Conservation (phyloP, 2,888 invertebrate species). For the Drosophila neotestacea region DNA sequence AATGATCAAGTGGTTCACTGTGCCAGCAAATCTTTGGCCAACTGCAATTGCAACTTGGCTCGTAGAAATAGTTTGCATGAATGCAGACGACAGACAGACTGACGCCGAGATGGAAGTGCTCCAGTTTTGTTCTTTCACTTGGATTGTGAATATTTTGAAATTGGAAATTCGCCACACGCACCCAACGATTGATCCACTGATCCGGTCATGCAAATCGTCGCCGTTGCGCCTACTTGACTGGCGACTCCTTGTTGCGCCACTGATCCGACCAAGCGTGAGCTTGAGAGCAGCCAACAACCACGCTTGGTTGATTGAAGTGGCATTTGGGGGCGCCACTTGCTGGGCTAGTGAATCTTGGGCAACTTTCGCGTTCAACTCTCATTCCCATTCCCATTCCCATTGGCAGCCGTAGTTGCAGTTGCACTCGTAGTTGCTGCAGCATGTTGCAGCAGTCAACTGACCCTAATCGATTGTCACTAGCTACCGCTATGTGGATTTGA, state of each 20-base stretch:
- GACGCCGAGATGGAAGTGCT: conserved; percentile 55
- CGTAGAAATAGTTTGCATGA: conserved; percentile 54
- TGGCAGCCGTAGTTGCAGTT: no score
- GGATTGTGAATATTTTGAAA: conserved; percentile 1
- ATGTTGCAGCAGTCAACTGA: conserved; percentile 39
- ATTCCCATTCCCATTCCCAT: neutral
- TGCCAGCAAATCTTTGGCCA: conserved; percentile 64
- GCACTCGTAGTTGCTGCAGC: neutral
- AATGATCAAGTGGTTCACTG: conserved; percentile 83
- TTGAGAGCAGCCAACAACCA: conserved; percentile 22
- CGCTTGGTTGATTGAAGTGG: conserved; percentile 58
- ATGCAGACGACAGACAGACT: conserved; percentile 29
- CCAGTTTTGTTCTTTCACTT: conserved; percentile 64
- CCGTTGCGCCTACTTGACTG: conserved; percentile 54
- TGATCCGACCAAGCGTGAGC: conserved; percentile 56
- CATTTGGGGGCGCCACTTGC: conserved; percentile 48
- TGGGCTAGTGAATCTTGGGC: conserved; percentile 42
- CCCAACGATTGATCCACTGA: conserved; percentile 57
- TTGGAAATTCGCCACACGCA: conserved; percentile 65
- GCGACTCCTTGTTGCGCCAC: conserved; percentile 26
- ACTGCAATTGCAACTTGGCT: conserved; percentile 17
- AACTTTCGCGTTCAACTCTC: conserved; percentile 40
- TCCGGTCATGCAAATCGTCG: conserved; percentile 76
- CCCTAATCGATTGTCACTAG: conserved; percentile 79
- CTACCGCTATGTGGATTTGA: conserved; percentile 51